A percentile compares a stretch with the other conserved stretches of the same genome.
Evolutionary conservation across 2,113 vertebrate genomes (phyloP).

Genomic region (Anser brachyrhynchus): DNA sequence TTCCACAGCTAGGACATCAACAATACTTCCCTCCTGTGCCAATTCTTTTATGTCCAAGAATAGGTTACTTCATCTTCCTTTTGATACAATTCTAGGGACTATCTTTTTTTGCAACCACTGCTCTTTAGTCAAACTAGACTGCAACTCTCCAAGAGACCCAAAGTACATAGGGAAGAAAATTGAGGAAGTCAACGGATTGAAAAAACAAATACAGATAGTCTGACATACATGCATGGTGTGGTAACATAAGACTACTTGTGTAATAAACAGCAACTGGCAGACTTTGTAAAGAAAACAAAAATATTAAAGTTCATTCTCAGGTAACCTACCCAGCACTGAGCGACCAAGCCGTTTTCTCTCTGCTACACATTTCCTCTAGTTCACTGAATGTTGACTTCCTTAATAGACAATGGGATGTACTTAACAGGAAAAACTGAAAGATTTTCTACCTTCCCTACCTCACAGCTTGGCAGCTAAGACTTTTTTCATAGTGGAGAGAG

Average conservation of each 20-base stretch:
- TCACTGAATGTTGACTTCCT: background rate
- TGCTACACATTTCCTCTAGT: background rate
- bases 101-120: background rate
- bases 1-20: background rate
- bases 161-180: background rate
- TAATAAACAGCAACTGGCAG: background rate
- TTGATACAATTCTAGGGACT: background rate
- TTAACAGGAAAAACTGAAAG: background rate
- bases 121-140: background rate
- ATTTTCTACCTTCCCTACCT: background rate
- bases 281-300: background rate
- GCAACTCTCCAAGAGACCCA: background rate
- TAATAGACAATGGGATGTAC: background rate
- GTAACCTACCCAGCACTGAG: background rate
- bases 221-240: background rate
- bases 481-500: background rate
- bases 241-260: background rate
- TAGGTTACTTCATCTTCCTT: background rate
- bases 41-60: background rate
- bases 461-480: background rate
- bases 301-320: background rate
- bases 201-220: background rate
- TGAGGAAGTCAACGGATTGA: background rate
- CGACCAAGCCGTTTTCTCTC: background rate
- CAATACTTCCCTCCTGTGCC: background rate